Evolutionary conservation across 1,140 invertebrate genomes (phyloP), one percentile per base, ranked within the genome.

Genomic region (Neotoxoptera formosana): DNA sequence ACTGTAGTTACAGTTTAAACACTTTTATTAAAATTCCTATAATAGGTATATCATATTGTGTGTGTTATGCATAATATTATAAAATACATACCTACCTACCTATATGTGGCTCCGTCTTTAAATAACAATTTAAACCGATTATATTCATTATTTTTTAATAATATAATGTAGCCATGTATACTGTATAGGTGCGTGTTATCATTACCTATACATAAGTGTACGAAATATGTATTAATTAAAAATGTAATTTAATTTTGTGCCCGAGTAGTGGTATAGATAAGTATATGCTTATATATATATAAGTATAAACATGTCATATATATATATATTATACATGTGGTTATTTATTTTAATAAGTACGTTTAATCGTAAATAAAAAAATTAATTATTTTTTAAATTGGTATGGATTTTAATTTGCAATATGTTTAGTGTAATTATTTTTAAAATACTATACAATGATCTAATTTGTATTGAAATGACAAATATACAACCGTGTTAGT

Each of bases 101-200:
- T 41, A 20, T 56, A 60, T 60, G 56, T n/a, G 30, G 60, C 60
- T 67, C 3, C 0, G 30, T n/a, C 60, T 67, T 67, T 4, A 67
- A 67, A 14, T 67, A 67, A 67, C 9, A 67, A 67, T 30, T 67
- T 67, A 67, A 67, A 67, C 60, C 30, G 60, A 67, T 67, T 67
- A 67, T 67, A 67, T 67, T 67, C 30, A 67, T 67, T 67, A 67
- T 67, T 67, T 67, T 60, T 67, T 67, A 67, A 67, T 67, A 67
- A 67, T n/a, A 30, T n/a, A 67, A 20, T 51, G 48, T 30, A 41
- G 41, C 41, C 41, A 41, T 41, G 41, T 41, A n/a, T n/a, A n/a
- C n/a, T n/a, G n/a, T n/a, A n/a, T n/a, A n/a, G 30, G 11, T 67
- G 25, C 8, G 8, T 30, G 23, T 60, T 60, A 60, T 60, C 56